These are phyloP conservation scores for Pangasius mekongensis DNA, from an alignment of 2,797 vertebrate species.

Conservation along the genomic window DNA sequence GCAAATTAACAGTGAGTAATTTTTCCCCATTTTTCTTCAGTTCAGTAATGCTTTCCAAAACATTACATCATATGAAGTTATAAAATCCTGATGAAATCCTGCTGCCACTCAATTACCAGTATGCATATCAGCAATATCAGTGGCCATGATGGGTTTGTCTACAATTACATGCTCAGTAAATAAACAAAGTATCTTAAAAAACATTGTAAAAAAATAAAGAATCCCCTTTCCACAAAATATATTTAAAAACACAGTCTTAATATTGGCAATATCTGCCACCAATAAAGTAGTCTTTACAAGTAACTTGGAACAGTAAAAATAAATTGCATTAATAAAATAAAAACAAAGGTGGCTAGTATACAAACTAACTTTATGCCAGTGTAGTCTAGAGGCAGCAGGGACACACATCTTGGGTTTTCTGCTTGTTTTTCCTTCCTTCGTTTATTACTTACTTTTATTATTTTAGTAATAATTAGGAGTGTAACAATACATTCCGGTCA, in stretches of 20 bases:
- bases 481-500: not conserved
- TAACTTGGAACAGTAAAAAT: not conserved
- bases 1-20: not conserved
- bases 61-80: conserved; percentile 15
- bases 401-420: not conserved
- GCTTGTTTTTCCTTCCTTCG: not conserved
- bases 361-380: not conserved
- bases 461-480: not conserved
- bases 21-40: not conserved
- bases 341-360: not conserved
- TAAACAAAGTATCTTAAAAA: not conserved
- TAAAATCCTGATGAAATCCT: conserved; percentile 7
- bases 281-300: not conserved
- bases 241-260: not conserved
- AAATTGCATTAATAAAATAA: not conserved
- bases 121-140: not conserved
- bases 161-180: not conserved
- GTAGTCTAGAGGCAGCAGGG: not conserved
- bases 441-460: not conserved
- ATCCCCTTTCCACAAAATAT: not conserved
- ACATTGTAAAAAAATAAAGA: too few relatives aligned
- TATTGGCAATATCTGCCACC: not conserved
- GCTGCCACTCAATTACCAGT: not conserved
- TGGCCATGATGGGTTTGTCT: not conserved
- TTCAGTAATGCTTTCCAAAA: conserved; percentile 12